These are phyloP conservation scores for Subacronicta megacephala DNA, from an alignment of 2,888 invertebrate species.

Conservation along the genomic window DNA sequence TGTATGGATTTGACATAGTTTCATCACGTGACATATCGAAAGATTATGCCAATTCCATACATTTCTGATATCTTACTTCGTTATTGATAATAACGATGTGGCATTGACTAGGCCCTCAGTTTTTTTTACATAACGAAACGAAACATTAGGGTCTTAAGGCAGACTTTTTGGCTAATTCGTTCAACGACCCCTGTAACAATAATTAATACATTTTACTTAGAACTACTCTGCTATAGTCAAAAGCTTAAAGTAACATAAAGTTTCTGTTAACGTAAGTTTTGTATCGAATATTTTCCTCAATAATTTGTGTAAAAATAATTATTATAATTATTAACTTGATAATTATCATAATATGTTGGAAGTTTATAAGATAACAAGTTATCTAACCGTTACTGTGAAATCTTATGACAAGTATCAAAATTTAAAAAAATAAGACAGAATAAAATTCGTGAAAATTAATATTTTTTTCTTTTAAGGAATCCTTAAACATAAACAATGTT, in stretches of 20 bases:
- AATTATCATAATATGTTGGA: slow-evolving; percentile 72
- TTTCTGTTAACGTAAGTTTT: slow-evolving; percentile 48
- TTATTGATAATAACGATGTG: no score
- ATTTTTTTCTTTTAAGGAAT: slow-evolving; percentile 36
- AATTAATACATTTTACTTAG: no score
- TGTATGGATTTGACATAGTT: no score
- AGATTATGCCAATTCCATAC: no score
- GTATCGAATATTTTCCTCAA: slow-evolving; percentile 52
- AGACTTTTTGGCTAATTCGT: no score
- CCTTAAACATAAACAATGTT: background rate
- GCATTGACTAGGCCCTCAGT: no score
- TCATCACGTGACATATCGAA: no score
- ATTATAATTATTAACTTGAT: slow-evolving; percentile 59
- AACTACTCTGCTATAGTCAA: slow-evolving; percentile 6
- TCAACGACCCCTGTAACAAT: no score
- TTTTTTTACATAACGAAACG: no score
- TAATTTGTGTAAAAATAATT: slow-evolving; percentile 59
- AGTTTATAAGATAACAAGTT: slow-evolving; percentile 79
- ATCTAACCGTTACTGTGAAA: slow-evolving; percentile 85
- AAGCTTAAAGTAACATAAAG: slow-evolving; percentile 16
- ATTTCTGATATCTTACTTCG: no score
- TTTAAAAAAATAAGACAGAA: slow-evolving; percentile 82
- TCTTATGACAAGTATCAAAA: slow-evolving; percentile 87
- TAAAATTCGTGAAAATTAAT: slow-evolving; percentile 81
- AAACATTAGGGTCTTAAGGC: no score